These are phyloP conservation scores for Corvus moneduloides DNA, from an alignment of 2,113 vertebrate genomes.

Conservation along the genomic window DNA sequence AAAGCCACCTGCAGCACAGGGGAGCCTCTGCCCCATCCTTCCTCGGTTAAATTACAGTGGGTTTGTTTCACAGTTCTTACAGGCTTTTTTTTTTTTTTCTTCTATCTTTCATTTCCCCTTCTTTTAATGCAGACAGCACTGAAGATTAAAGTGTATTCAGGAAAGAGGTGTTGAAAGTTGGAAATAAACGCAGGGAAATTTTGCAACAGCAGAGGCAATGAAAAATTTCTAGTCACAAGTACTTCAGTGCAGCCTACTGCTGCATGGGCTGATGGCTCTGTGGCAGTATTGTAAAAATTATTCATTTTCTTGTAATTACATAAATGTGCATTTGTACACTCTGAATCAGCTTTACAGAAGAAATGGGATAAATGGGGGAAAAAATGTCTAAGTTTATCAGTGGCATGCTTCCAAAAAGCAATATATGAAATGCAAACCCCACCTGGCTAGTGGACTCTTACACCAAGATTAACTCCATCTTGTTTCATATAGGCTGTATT, in stretches of 20 bases:
- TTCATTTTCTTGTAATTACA: not conserved
- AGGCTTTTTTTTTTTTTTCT: not conserved
- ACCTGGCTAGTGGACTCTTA: not conserved
- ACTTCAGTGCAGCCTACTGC: not conserved
- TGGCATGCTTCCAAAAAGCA: not conserved
- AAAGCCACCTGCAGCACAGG: not conserved
- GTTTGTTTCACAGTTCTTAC: not conserved
- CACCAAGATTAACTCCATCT: not conserved
- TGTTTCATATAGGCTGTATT: not conserved
- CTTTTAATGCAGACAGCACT: not conserved
- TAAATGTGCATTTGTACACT: not conserved
- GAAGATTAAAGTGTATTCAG: not conserved
- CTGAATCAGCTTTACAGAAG: not conserved
- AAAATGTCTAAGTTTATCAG: not conserved
- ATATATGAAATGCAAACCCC: not conserved
- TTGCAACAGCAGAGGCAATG: conserved; percentile 7
- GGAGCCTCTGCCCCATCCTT: not conserved
- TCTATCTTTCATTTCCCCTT: not conserved
- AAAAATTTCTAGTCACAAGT: not conserved
- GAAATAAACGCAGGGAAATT: not conserved
- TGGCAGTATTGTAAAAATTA: not conserved
- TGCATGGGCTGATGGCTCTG: not conserved
- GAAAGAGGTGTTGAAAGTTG: not conserved
- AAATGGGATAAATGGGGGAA: not conserved
- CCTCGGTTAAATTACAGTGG: not conserved